These are phyloP conservation scores for Pterobdella sp. DNA, from an alignment of 2,888 invertebrate genomes.

Conservation along the genomic window DNA sequence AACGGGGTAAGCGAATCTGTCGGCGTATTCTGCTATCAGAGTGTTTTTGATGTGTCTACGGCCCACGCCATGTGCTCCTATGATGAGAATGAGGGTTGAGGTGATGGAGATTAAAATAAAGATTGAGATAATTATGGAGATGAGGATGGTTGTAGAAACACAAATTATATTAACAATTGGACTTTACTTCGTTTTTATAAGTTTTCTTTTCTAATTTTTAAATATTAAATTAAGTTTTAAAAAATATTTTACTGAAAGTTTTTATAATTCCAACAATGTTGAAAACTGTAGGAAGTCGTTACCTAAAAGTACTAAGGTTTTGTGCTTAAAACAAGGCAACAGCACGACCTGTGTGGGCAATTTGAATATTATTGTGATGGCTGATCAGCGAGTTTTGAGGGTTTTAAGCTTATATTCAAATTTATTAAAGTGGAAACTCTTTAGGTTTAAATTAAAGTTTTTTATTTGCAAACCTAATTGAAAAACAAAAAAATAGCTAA, in stretches of 20 bases:
- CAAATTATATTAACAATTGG: neutral
- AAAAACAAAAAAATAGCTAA: no score
- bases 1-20: slow-evolving; percentile 98
- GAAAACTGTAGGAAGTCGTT: slow-evolving; percentile 22
- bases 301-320: slow-evolving; percentile 56
- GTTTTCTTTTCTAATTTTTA: no score
- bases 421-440: no score
- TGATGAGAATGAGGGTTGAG: neutral
- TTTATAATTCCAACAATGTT: neutral
- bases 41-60: slow-evolving; percentile 98
- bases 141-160: neutral
- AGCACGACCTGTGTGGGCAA: slow-evolving; percentile 59
- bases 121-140: neutral
- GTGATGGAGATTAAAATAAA: neutral
- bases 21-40: slow-evolving; percentile 90
- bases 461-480: no score
- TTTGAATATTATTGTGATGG: neutral
- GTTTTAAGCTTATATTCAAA: no score
- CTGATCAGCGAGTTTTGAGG: no score
- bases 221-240: no score
- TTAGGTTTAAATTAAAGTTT: no score
- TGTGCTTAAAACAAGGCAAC: slow-evolving; percentile 63
- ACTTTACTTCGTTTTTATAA: neutral
- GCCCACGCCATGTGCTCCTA: slow-evolving; percentile 91
- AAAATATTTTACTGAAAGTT: neutral